phyloP scores from a whole-genome alignment of 2,113 vertebrate species.

The Gymnobelideus leadbeateri region DNA sequence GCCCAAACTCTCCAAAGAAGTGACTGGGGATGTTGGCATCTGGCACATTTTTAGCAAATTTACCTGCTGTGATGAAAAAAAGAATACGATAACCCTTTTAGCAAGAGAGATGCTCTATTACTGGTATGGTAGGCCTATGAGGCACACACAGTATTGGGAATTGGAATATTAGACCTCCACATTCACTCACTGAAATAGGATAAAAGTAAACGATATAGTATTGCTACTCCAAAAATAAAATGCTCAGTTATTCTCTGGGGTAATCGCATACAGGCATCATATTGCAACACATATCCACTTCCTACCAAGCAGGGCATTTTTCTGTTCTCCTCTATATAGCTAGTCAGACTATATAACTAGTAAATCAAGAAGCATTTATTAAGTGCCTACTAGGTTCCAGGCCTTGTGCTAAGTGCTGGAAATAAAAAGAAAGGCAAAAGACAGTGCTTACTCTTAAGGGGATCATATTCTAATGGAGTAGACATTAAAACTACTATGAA shows the following conservation, averaged over 20 bases:
- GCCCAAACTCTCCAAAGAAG: not conserved
- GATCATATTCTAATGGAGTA: not conserved
- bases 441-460: not conserved
- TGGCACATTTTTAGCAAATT: not conserved
- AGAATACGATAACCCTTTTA: not conserved
- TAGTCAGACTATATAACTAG: not conserved
- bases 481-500: not conserved
- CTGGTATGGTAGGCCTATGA: not conserved
- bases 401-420: not conserved
- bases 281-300: not conserved
- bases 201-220: not conserved
- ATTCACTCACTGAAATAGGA: not conserved
- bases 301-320: not conserved
- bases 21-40: not conserved
- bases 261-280: not conserved
- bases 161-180: not conserved
- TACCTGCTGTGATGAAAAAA: not conserved
- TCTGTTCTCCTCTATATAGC: not conserved
- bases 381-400: not conserved
- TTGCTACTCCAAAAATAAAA: not conserved
- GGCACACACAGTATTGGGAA: not conserved
- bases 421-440: not conserved
- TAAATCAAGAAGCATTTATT: not conserved
- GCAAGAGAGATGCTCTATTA: not conserved
- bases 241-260: not conserved